These are phyloP conservation scores for Callitettix versicolor DNA, from an alignment of 1,140 invertebrate species.

Conservation along the genomic window DNA sequence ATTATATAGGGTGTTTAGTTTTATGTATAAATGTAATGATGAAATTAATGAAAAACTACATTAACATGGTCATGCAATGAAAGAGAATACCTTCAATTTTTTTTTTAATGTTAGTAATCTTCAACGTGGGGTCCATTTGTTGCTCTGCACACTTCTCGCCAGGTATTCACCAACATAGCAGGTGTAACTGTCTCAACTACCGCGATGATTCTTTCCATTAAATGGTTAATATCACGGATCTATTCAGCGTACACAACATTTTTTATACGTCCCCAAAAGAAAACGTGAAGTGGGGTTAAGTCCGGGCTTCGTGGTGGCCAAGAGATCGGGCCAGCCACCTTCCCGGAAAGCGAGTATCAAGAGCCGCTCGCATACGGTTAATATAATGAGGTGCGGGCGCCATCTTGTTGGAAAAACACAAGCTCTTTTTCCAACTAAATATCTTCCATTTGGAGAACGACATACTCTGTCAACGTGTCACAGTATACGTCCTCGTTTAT, in stretches of 20 bases:
- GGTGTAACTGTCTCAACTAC: constrained; percentile 7
- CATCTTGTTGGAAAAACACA: neutral
- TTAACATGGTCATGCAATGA: neutral
- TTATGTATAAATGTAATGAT: constrained; percentile 1
- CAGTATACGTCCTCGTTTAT: too few relatives aligned
- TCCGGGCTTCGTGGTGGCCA: constrained; percentile 6
- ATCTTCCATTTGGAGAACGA: too few relatives aligned
- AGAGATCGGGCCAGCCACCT: neutral
- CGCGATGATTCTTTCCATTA: constrained; percentile 2
- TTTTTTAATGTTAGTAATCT: constrained; percentile 5
- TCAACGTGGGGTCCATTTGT: constrained; percentile 14
- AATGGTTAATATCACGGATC: constrained; percentile 2
- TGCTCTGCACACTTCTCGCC: constrained; percentile 13
- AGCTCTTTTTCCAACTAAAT: too few relatives aligned
- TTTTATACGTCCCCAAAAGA: neutral
- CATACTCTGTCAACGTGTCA: too few relatives aligned
- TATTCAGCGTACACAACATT: constrained; percentile 2
- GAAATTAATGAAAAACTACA: constrained; percentile 4
- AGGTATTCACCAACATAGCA: neutral
- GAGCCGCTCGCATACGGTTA: constrained; percentile 1
- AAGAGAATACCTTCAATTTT: constrained; percentile 5
- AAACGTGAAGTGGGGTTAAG: neutral
- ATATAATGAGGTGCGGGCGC: constrained; percentile 6
- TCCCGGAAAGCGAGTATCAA: constrained; percentile 5
- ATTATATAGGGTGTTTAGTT: neutral